A percentile compares a stretch with the other conserved stretches of the same genome.
phyloP scores from a whole-genome alignment of 2,888 invertebrate species.

The Desoria tigrina region DNA sequence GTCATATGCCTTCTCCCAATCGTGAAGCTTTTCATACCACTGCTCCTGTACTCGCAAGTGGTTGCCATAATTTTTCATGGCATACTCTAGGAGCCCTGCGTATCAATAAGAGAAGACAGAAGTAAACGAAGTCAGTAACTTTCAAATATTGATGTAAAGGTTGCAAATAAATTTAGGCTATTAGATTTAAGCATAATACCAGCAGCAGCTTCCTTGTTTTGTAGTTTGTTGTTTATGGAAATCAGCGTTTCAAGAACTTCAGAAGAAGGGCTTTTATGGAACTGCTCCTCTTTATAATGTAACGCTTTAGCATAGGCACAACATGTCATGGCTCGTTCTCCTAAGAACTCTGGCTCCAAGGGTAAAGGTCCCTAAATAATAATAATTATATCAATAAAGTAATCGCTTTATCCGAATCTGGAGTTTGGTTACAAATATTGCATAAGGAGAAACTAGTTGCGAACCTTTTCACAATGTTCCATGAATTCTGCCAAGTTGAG shows the following conservation, averaged over 20 bases:
- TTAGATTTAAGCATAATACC: slow-evolving; percentile 64
- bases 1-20: slow-evolving; percentile 94
- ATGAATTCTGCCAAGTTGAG: slow-evolving; percentile 98
- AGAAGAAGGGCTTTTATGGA: slow-evolving; percentile 76
- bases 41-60: slow-evolving; percentile 72
- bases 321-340: slow-evolving; percentile 92
- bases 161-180: neutral
- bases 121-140: neutral
- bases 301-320: slow-evolving; percentile 80
- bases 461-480: slow-evolving; percentile 94
- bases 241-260: slow-evolving; percentile 91
- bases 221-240: slow-evolving; percentile 95
- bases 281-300: slow-evolving; percentile 91
- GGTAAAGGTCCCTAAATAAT: slow-evolving; percentile 82
- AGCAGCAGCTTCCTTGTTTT: slow-evolving; percentile 96
- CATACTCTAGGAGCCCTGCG: slow-evolving; percentile 75
- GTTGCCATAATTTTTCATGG: slow-evolving; percentile 76
- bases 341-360: slow-evolving; percentile 80
- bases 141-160: neutral
- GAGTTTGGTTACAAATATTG: neutral
- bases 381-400: neutral
- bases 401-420: neutral
- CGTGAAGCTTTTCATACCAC: slow-evolving; percentile 98
- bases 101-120: too few relatives aligned
- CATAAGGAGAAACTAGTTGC: slow-evolving; percentile 13